A percentile compares a stretch with the other conserved stretches of the same genome.
Conservation (phyloP, 2,888 invertebrate species). For the Criorhina ranunculi region DNA sequence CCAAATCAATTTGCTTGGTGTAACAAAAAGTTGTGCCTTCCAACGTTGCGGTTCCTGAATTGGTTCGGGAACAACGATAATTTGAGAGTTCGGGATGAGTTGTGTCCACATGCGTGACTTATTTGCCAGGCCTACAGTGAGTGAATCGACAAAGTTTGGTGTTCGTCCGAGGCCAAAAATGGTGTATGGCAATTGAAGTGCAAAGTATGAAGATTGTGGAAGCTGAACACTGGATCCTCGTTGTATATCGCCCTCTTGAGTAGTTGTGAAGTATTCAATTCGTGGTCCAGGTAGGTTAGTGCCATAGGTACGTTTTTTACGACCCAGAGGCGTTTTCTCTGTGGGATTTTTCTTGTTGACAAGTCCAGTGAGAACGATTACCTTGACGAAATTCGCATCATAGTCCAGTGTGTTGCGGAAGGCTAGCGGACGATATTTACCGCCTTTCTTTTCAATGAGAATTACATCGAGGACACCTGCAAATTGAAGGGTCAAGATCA, state of each 20-base stretch:
- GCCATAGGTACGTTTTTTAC: constrained; percentile 91
- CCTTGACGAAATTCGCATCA: constrained; percentile 98
- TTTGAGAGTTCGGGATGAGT: constrained; percentile 98
- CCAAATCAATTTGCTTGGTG: constrained; percentile 96
- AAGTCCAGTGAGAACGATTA: constrained; percentile 95
- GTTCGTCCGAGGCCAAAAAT: constrained; percentile 99
- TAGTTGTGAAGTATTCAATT: constrained; percentile 93
- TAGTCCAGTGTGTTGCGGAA: constrained; percentile 95
- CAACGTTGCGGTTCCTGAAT: constrained; percentile 91
- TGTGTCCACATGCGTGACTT: constrained; percentile 92
- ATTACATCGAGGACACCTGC: constrained; percentile 92
- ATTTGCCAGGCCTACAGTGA: constrained; percentile 92
- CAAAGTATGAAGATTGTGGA: constrained; percentile 95
- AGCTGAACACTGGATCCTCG: constrained; percentile 94
- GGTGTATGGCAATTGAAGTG: constrained; percentile 97
- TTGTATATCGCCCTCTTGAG: constrained; percentile 93
- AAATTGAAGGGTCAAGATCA: neutral
- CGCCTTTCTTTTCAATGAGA: constrained; percentile 87
- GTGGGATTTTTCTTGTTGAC: constrained; percentile 89
- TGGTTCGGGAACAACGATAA: constrained; percentile 96
- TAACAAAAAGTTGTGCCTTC: constrained; percentile 96
- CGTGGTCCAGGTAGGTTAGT: constrained; percentile 97
- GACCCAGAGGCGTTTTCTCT: constrained; percentile 90
- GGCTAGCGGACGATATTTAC: constrained; percentile 88
- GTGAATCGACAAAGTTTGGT: constrained; percentile 97